Percentiles rank a stretch among this genome's conserved stretches.
These are phyloP conservation scores for Synergus itoensis DNA, from an alignment of 2,888 invertebrate genomes.

Conservation along the genomic window DNA sequence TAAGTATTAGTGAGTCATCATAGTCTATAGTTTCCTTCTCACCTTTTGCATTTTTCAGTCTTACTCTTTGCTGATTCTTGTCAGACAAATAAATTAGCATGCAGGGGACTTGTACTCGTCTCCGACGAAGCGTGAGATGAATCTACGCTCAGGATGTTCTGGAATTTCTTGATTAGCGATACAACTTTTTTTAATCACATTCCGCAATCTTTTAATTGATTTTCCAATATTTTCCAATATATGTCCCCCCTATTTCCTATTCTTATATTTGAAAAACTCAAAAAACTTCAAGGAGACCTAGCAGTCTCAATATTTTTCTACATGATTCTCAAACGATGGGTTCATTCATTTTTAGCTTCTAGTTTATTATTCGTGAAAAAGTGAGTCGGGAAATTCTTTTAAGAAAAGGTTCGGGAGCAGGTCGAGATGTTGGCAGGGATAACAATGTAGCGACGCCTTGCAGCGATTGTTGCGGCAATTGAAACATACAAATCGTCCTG, in stretches of 20 bases:
- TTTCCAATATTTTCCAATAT: too few species aligned
- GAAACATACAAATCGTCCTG: constrained; percentile 70
- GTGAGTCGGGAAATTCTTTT: constrained; percentile 43
- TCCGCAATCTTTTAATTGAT: background rate
- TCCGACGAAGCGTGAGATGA: constrained; percentile 5
- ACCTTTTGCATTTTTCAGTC: background rate
- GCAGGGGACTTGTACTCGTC: background rate
- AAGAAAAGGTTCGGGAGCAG: constrained; percentile 41
- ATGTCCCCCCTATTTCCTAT: too few species aligned
- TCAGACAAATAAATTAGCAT: background rate
- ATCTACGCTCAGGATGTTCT: background rate
- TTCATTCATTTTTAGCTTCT: constrained; percentile 38
- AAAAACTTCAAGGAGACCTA: too few species aligned
- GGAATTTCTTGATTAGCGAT: background rate
- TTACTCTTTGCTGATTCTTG: background rate
- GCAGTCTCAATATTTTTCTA: too few species aligned
- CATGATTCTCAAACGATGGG: constrained; percentile 15
- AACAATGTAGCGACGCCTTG: constrained; percentile 54
- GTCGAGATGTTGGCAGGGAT: constrained; percentile 47
- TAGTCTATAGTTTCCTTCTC: background rate
- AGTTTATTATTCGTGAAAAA: constrained; percentile 49
- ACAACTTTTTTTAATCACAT: background rate
- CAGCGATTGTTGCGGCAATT: constrained; percentile 64
- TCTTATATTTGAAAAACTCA: too few species aligned
- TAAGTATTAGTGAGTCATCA: background rate